Base-by-base conservation (phyloP, 2,113 vertebrate genomes). In the Willisornis vidua region DNA sequence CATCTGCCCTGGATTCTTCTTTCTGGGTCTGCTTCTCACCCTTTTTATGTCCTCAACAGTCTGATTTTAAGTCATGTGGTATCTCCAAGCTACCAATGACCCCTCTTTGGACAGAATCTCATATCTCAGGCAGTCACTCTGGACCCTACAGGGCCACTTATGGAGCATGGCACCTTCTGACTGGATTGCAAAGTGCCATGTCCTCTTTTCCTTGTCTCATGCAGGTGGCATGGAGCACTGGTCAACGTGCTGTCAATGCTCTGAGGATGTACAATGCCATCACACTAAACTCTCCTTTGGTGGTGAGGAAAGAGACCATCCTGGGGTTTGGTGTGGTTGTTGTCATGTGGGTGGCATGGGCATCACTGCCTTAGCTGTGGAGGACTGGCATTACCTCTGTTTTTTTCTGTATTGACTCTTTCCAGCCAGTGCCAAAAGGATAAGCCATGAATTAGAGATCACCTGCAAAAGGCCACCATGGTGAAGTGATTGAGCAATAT, bases 271-370 rank as follows among this genome's bases (percentile, higher is more conserved):
- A 23, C 26, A 51, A 82, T n/a, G 23, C 77, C 11, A 26, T 66
- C 55, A 57, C 2, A 5, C 17, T 49, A 37, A 94, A 73, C 35
- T 79, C 67, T 65, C 61, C 28, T 83, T 65, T 24, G 43, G 58
- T 3, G 29, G 18, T 46, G 62, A 91, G 48, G 55, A 94, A 58
- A 33, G 28, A 90, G 39, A 33, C 61, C 54, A 35, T 1, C 12
- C 24, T 61, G 17, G 8, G 23, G 28, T 4, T 12, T 23, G 8
- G 24, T 76, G 62, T 1, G 1, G 45, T 33, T n/a, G 4, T 37
- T 74, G 23, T 35, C 1, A 1, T 46, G n/a, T 59, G n/a, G 16
- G 49, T 48, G 52, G 13, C 0, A 1, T 51, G 48, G 29, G 20
- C 41, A 62, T 24, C 2, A 1, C 28, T 62, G 39, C 15, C 33